phyloP scores from a whole-genome alignment of 2,888 invertebrate species.

The Cheilosia scutellata region DNA sequence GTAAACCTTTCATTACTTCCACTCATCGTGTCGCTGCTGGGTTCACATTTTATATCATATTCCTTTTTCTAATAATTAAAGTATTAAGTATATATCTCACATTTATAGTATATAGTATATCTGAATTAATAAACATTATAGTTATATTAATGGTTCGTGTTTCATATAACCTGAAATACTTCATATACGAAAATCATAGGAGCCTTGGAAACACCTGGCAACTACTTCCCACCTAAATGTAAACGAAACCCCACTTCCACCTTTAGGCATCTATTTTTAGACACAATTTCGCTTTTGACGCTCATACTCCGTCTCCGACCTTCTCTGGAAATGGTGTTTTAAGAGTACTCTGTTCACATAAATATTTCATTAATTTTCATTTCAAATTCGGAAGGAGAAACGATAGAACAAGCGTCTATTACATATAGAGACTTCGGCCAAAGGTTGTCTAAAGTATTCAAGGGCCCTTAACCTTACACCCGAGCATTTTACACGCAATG shows the following conservation, averaged over 20 bases:
- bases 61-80: no score
- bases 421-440: conserved; percentile 6
- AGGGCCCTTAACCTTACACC: conserved; percentile 49
- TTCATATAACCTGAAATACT: no score
- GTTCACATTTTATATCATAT: no score
- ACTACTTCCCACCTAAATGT: neutral
- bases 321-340: neutral
- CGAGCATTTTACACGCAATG: conserved; percentile 26
- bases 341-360: neutral
- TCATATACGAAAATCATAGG: neutral
- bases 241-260: neutral
- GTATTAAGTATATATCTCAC: no score
- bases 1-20: no score
- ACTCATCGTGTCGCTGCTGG: no score
- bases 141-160: no score
- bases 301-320: neutral
- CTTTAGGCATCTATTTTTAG: neutral
- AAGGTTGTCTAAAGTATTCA: conserved; percentile 55
- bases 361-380: conserved; percentile 21
- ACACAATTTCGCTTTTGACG: neutral
- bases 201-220: conserved; percentile 6
- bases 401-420: neutral
- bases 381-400: neutral
- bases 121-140: no score
- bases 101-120: no score